phyloP scores from a whole-genome alignment of 2,113 vertebrate genomes.

The Choloepus hoffmanni region DNA sequence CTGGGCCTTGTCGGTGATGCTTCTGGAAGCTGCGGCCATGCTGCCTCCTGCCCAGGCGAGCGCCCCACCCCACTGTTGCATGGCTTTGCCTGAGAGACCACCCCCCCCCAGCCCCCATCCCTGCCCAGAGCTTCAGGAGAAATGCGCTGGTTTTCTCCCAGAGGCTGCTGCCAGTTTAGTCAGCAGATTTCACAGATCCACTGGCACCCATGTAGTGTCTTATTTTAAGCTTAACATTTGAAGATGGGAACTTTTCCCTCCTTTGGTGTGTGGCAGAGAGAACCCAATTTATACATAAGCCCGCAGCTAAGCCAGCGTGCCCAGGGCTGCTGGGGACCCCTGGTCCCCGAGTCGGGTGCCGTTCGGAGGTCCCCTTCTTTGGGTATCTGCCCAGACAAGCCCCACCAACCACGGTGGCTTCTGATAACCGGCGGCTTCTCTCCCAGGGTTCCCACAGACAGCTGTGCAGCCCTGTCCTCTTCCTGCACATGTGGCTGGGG shows the following conservation, averaged over 20 bases:
- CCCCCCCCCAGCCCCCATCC: neutral
- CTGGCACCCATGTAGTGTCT: conserved; percentile 80
- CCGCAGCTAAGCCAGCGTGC: conserved; percentile 6
- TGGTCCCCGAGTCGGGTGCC: neutral
- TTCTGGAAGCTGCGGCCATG: neutral
- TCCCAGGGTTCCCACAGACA: neutral
- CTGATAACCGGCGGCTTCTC: neutral
- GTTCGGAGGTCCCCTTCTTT: neutral
- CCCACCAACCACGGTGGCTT: accelerated
- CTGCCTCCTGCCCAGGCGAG: neutral
- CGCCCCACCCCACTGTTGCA: neutral
- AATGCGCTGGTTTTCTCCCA: conserved; percentile 78
- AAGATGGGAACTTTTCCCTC: conserved; percentile 84
- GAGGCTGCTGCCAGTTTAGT: conserved; percentile 82
- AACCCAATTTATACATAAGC: conserved; percentile 82
- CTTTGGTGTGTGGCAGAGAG: conserved; percentile 79
- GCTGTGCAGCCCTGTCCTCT: neutral
- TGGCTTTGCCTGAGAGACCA: neutral
- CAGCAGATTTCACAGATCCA: conserved; percentile 85
- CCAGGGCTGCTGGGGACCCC: neutral
- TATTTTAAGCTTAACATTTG: conserved; percentile 86
- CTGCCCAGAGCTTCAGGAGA: conserved; percentile 58
- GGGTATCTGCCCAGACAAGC: neutral
- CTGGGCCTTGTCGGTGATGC: neutral
- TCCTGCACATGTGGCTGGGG: accelerated